phyloP scores from a whole-genome alignment of 2,113 vertebrate species.

The Odocoileus virginianus region DNA sequence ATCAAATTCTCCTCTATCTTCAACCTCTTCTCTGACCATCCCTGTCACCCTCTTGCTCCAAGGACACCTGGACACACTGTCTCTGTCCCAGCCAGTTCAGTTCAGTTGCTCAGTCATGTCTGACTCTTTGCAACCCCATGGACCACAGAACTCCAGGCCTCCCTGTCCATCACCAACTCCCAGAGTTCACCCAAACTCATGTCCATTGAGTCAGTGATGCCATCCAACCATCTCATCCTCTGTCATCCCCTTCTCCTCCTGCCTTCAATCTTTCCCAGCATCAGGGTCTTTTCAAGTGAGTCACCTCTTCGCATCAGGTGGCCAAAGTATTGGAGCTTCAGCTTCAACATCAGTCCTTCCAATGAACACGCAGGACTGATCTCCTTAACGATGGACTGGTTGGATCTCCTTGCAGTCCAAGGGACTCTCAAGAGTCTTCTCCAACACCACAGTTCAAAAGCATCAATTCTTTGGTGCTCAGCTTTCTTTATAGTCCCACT shows the following conservation, averaged over 20 bases:
- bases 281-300: neutral
- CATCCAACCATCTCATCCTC: neutral
- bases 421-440: neutral
- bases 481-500: neutral
- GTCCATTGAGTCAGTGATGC: neutral
- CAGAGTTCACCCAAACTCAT: neutral
- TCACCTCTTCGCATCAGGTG: neutral
- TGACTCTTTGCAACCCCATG: neutral
- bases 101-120: neutral
- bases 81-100: neutral
- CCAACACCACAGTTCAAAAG: neutral
- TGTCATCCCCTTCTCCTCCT: neutral
- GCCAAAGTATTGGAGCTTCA: neutral
- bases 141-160: neutral
- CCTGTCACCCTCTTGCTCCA: neutral
- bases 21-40: neutral
- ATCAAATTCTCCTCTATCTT: neutral
- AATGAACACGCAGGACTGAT: neutral
- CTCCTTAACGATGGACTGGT: neutral
- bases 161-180: neutral
- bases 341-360: neutral
- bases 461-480: neutral
- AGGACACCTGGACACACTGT: neutral
- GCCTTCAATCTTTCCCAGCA: neutral
- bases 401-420: neutral